Conservation (phyloP, 64 coral and sea anemone genomes). For the Anthopleura sola region DNA sequence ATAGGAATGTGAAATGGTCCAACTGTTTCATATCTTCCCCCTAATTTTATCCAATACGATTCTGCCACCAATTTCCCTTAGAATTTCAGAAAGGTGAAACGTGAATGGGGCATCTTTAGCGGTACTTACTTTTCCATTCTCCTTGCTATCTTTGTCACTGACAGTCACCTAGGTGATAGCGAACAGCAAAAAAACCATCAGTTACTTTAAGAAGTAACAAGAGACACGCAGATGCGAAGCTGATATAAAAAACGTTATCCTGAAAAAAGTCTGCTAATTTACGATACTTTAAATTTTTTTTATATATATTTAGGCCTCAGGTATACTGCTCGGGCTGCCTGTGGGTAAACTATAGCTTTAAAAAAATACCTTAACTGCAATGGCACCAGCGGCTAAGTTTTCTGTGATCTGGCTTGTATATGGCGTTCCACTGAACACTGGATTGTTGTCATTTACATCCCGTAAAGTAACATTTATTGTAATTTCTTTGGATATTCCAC, state of each 20-base stretch:
- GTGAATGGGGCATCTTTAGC: too few species aligned
- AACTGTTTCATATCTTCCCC: too few species aligned
- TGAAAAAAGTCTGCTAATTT: not conserved
- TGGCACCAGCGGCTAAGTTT: constrained; percentile 3
- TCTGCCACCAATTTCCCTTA: too few species aligned
- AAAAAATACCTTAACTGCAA: not conserved
- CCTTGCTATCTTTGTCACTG: constrained; percentile 55
- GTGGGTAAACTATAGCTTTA: too few species aligned
- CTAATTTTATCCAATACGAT: too few species aligned
- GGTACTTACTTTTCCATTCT: constrained; percentile 41
- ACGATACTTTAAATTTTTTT: too few species aligned
- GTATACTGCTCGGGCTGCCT: too few species aligned
- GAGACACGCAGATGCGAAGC: too few species aligned
- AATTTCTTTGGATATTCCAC: constrained; percentile 31
- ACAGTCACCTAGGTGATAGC: constrained; percentile 40
- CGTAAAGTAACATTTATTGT: constrained; percentile 5
- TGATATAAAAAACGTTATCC: not conserved
- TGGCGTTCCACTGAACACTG: constrained; percentile 37
- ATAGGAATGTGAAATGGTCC: too few species aligned
- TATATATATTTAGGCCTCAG: too few species aligned
- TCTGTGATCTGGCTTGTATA: constrained; percentile 33
- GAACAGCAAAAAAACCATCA: not conserved
- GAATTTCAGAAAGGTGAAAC: too few species aligned
- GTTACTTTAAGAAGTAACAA: not conserved
- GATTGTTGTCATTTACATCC: constrained; percentile 57